These are phyloP conservation scores for Heliothis virescens DNA, from an alignment of 1,140 invertebrate species.

Conservation along the genomic window DNA sequence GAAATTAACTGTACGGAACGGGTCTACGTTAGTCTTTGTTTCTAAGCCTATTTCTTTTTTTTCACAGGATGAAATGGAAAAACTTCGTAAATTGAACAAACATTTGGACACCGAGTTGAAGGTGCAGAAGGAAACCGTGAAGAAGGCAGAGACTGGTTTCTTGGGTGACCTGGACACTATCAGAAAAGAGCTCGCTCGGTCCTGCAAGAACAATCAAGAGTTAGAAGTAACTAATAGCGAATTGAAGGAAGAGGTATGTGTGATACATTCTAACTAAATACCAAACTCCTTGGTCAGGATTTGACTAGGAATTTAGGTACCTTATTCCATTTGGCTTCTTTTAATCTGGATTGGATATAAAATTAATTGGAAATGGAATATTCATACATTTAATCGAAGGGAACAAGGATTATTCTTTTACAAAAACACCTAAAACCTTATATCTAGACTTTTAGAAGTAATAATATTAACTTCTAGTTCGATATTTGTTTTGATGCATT, in stretches of 20 bases:
- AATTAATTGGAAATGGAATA: conserved; percentile 5
- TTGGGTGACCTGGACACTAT: conserved; percentile 82
- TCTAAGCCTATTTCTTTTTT: not conserved
- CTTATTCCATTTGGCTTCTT: too few relatives aligned
- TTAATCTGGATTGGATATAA: not conserved
- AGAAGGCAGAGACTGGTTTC: conserved; percentile 81
- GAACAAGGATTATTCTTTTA: not conserved
- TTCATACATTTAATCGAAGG: conserved; percentile 1
- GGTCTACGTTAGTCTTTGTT: not conserved
- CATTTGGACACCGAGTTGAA: conserved; percentile 82
- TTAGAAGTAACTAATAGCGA: conserved; percentile 87
- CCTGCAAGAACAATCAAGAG: conserved; percentile 86
- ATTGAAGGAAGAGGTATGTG: conserved; percentile 86
- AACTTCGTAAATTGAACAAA: conserved; percentile 76
- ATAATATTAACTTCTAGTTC: not conserved
- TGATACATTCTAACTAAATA: not conserved
- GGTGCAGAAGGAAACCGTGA: conserved; percentile 75
- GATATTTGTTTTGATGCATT: conserved; percentile 11
- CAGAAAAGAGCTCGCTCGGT: conserved; percentile 83
- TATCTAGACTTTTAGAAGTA: not conserved
- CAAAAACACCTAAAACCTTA: too few relatives aligned
- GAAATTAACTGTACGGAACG: not conserved
- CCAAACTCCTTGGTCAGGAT: not conserved
- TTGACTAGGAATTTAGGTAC: not conserved
- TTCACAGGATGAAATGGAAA: conserved; percentile 79